Base-by-base conservation (phyloP, 1,140 invertebrate species). In the Lordiphosa mommai region DNA sequence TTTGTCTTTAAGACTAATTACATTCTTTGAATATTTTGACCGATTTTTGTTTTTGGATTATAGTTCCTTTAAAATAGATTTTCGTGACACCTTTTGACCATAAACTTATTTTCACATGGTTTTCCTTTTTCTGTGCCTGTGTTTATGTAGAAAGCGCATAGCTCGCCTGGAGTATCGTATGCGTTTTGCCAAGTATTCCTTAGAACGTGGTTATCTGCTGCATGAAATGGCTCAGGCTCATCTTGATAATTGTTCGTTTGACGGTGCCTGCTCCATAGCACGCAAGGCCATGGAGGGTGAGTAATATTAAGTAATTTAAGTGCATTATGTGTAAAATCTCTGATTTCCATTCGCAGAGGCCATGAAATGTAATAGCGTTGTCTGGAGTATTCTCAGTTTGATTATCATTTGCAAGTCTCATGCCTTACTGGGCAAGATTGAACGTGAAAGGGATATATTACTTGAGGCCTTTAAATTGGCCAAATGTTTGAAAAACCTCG, bases 181-280 rank as follows among this genome's bases (percentile, higher is more conserved):
- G 64, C 38, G 56, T 5, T 82, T 74, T 12, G 71, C 86, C 1
- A 68, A 73, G 33, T 69, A 65, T 41, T 32, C 69, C 1, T 70
- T 88, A 10, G 86, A 88, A 47, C 77, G 85, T 8, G 65, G 61
- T 12, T 88, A 88, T 64, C 41, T 88, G 17, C 29, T 77, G 5
- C 84, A 88, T 38, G 86, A 88, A 29, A 46, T 71, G 16, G 86
- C 86, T 4, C 58, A 67, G 29, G 55, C 58, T 8, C 74, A 87
- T 48, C 37, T 88, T n/a, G 34, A 61, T 4, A 49, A 61, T 14
- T 58, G 69, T 38, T 65, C 58, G 6, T 88, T 87, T 9, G 74
- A 86, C 29, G 44, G 29, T n/a, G 80, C 65, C 30, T 80, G 77
- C 30, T 67, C 60, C 4, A 7, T 71, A 34, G 85, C 86, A 2